These are phyloP conservation scores for Seriola dumerili DNA, from an alignment of 2,113 vertebrate species.

Conservation along the genomic window DNA sequence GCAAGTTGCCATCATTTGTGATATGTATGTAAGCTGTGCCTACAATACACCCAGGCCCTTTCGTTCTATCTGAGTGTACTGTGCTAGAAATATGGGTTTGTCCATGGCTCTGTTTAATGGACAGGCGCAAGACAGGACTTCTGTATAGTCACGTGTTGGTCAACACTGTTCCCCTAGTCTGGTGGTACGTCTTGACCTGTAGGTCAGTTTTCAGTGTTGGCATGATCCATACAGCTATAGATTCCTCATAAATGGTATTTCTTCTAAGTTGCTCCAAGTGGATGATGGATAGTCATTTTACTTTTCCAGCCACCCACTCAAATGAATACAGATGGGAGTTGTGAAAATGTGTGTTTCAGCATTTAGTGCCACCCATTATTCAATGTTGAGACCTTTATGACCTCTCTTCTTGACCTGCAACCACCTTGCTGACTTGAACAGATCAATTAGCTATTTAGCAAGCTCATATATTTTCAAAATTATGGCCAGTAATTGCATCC, in stretches of 20 bases:
- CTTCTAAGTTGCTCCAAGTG: not conserved
- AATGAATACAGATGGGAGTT: not conserved
- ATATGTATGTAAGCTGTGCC: too few relatives aligned
- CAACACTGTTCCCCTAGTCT: not conserved
- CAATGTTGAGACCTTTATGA: not conserved
- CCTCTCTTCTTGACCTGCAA: slow-evolving; percentile 1
- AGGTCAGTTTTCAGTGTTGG: not conserved
- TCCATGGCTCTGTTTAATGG: not conserved
- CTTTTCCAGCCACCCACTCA: not conserved
- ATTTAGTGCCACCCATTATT: slow-evolving; percentile 2
- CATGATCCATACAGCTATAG: not conserved
- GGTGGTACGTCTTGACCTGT: not conserved
- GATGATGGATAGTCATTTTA: not conserved
- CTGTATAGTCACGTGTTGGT: not conserved
- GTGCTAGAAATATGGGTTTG: too few relatives aligned
- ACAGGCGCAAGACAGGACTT: not conserved
- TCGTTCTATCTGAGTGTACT: too few relatives aligned
- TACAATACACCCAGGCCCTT: too few relatives aligned
- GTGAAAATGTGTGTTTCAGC: not conserved
- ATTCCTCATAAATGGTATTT: too few relatives aligned
- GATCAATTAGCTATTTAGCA: not conserved
- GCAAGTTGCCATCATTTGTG: too few relatives aligned
- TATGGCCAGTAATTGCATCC: not conserved
- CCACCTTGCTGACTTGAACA: not conserved
- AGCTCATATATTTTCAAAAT: slow-evolving; percentile 7